Percentiles rank a stretch among this genome's conserved stretches.
Evolutionary conservation across 2,888 invertebrate species (phyloP).

Genomic region (Drosophila limbata): DNA sequence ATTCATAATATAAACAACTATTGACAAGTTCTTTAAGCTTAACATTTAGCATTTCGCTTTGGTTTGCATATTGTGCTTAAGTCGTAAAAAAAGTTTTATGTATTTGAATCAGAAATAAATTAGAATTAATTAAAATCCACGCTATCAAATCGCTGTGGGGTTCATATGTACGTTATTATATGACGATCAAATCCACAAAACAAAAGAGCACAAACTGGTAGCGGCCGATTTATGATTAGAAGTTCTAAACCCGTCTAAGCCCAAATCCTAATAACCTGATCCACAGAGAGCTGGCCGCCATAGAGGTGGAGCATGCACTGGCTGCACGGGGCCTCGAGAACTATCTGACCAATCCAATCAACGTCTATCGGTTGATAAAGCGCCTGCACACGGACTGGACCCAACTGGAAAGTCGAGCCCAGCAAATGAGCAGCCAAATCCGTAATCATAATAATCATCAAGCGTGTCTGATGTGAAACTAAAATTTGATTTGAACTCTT

Average conservation of each 20-base stretch:
- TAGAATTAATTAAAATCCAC: constrained; percentile 74
- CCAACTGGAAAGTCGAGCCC: constrained; percentile 90
- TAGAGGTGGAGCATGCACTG: constrained; percentile 90
- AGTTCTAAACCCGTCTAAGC: constrained; percentile 53
- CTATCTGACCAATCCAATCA: constrained; percentile 96
- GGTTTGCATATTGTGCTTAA: constrained; percentile 46
- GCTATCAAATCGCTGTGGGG: constrained; percentile 13
- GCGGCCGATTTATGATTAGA: constrained; percentile 36
- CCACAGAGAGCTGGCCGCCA: constrained; percentile 87
- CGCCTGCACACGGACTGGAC: constrained; percentile 96
- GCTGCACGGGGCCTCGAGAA: constrained; percentile 91
- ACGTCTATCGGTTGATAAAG: constrained; percentile 96
- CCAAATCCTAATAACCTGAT: constrained; percentile 41
- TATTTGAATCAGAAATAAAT: constrained; percentile 71
- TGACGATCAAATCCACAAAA: constrained; percentile 60
- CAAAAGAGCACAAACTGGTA: constrained; percentile 67
- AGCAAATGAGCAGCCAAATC: constrained; percentile 87
- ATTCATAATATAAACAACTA: constrained; percentile 18
- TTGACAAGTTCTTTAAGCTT: constrained; percentile 35
- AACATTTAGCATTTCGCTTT: constrained; percentile 69
- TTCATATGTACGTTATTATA: constrained; percentile 29
- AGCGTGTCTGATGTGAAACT: background rate
- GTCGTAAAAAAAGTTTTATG: constrained; percentile 58
- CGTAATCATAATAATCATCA: constrained; percentile 47
- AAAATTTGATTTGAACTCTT: constrained; percentile 16